phyloP scores from a whole-genome alignment of 2,797 vertebrate genomes.

The Etheostoma perlongum region DNA sequence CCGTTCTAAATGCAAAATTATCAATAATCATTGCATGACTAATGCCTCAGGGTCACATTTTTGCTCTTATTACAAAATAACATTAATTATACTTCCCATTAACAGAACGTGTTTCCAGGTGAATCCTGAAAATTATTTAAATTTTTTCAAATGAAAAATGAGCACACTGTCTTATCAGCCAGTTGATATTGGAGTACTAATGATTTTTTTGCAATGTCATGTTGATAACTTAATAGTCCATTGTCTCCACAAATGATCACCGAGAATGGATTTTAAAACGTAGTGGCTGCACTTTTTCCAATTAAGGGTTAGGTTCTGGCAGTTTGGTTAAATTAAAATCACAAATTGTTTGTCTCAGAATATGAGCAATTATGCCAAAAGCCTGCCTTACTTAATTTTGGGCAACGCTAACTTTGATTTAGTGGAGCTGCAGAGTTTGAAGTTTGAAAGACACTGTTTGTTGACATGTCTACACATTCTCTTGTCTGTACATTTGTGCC shows the following conservation, averaged over 20 bases:
- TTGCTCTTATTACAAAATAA: slow-evolving; percentile 24
- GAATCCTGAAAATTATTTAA: background rate
- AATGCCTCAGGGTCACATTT: slow-evolving; percentile 2
- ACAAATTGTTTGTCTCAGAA: slow-evolving; percentile 9
- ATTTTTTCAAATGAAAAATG: background rate
- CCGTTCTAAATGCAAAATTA: slow-evolving; percentile 5
- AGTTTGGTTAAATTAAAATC: slow-evolving; percentile 15
- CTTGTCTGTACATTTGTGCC: background rate
- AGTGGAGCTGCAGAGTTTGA: slow-evolving; percentile 15
- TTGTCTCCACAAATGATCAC: background rate
- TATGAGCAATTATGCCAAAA: slow-evolving; percentile 14
- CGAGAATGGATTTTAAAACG: slow-evolving; percentile 7
- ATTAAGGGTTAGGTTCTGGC: slow-evolving; percentile 3
- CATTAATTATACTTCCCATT: background rate
- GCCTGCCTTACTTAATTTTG: background rate
- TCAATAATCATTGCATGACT: slow-evolving; percentile 36
- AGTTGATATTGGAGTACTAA: background rate
- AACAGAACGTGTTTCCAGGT: background rate
- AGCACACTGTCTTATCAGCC: background rate
- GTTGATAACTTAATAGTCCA: background rate
- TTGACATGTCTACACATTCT: slow-evolving; percentile 2
- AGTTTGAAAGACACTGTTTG: slow-evolving; percentile 13
- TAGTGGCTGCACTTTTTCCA: slow-evolving; percentile 12
- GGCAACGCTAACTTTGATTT: slow-evolving; percentile 13
- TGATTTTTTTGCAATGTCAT: background rate